Evolutionary conservation across 2,888 invertebrate genomes (phyloP), one percentile per base, ranked within the genome.

Genomic region (Orthonevra nobilis): DNA sequence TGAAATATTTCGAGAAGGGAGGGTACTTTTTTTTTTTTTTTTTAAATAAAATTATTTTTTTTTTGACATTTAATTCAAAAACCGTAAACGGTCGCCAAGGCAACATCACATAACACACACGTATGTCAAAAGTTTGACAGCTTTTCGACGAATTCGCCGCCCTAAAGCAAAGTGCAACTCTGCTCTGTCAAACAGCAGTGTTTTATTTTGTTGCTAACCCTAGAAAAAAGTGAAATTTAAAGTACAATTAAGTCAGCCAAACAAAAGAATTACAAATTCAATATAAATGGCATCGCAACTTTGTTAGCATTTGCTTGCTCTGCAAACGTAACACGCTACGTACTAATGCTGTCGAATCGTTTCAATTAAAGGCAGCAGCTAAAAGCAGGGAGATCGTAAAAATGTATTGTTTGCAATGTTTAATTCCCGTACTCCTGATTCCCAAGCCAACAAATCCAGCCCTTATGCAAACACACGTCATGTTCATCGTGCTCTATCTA

Each of bases 401-500:
- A 81, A 97, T 97, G 97, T 97, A 98, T 91, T 98, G 97, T 91
- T 92, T 98, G 86, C 97, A 98, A 92, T 97, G 97, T 95, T 91
- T 99, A 86, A 95, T 99, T 85, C 98, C 98, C 69, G 97, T 99
- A 84, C 91, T 99, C 82, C 91, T 99, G 82, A 97, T 99, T 89
- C 98, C 99, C 83, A 99, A 98, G 90, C 98, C 99, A 64, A 93
- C 97, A 81, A 98, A 99, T 90, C 98, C 98, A 85, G 97, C 97
- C 30, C 91, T 98, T 73, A 92, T 98, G 84, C 96, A 98, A 88
- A 98, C 98, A 61, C 97, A 98, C 89, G 97, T 97, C 75, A 96
- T 98, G 95, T 98, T 99, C 89, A 97, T 99, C 92, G 95, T 97
- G 82, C 91, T 99, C 58, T 99, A 99, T 90, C 90, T 99, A 83